Evolutionary conservation across 2,888 invertebrate species (phyloP).

Genomic region (Notocelia uddmanniana): DNA sequence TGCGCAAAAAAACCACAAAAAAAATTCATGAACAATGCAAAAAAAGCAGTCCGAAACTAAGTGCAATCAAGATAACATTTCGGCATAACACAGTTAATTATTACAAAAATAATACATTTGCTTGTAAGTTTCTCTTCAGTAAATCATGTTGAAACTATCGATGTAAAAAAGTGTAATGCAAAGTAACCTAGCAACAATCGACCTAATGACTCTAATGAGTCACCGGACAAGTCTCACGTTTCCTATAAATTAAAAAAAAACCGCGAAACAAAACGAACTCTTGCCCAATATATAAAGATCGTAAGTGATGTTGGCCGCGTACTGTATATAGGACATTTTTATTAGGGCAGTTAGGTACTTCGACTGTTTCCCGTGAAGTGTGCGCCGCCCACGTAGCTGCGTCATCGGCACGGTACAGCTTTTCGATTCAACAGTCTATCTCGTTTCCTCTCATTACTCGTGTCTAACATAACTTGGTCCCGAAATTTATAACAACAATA

Average conservation of each 20-base stretch:
- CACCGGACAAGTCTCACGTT: background rate
- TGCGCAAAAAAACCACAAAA: conserved; percentile 28
- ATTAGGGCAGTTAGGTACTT: conserved; percentile 8
- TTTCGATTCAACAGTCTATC: background rate
- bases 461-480: background rate
- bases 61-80: conserved; percentile 15
- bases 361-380: conserved; percentile 34
- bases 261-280: conserved; percentile 4
- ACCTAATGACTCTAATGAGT: conserved; percentile 5
- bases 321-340: conserved; percentile 14
- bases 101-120: too few relatives aligned
- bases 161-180: background rate
- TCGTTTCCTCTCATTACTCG: background rate
- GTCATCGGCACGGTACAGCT: conserved; percentile 25
- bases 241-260: conserved; percentile 1
- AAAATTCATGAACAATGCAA: conserved; percentile 33
- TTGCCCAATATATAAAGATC: background rate
- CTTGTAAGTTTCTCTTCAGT: background rate
- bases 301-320: background rate
- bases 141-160: background rate
- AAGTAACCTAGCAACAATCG: conserved; percentile 4
- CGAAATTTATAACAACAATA: background rate
- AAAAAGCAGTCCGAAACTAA: background rate
- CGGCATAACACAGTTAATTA: background rate
- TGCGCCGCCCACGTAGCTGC: conserved; percentile 38